Conservation (phyloP, 2,113 vertebrate species). For the Heptranchias perlo region DNA sequence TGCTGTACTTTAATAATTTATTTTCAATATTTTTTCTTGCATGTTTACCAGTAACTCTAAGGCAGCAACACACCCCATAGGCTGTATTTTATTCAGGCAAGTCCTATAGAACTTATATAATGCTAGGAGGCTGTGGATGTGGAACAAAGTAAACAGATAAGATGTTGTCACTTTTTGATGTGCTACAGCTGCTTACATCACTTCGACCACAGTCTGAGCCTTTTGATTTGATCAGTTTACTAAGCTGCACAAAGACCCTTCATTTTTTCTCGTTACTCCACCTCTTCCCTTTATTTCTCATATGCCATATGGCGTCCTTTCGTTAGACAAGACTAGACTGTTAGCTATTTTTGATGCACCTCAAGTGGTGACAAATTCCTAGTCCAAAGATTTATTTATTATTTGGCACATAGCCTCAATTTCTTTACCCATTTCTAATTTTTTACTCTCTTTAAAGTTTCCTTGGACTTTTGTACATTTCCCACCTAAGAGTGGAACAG, state of each 20-base stretch:
- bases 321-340: neutral
- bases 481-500: neutral
- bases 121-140: neutral
- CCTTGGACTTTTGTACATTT: neutral
- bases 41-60: neutral
- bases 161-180: neutral
- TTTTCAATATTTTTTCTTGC: neutral
- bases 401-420: neutral
- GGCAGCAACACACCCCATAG: neutral
- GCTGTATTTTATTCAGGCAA: neutral
- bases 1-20: neutral
- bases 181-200: neutral
- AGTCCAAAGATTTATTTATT: neutral
- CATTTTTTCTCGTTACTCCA: neutral
- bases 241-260: neutral
- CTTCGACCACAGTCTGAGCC: neutral
- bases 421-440: neutral
- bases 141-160: constrained; percentile 5
- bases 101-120: no score
- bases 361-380: neutral
- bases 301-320: neutral
- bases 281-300: neutral
- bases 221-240: neutral
- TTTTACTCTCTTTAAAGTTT: neutral
- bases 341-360: neutral